Evolutionary conservation across 2,888 invertebrate species (phyloP).

Genomic region (Lasioglossum calceatum): DNA sequence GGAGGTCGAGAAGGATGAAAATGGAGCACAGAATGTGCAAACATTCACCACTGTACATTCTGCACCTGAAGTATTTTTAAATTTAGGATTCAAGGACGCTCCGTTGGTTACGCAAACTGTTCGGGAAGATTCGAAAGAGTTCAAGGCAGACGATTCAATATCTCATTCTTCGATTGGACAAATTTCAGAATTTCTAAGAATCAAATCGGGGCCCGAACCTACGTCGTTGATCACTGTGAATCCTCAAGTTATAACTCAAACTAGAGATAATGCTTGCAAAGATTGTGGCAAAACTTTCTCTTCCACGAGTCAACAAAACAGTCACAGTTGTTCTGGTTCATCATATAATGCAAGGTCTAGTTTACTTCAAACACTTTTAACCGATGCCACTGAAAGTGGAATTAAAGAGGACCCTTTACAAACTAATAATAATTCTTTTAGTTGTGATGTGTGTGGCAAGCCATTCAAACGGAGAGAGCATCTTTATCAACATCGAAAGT

Average conservation of each 20-base stretch:
- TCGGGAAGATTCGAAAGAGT: constrained; percentile 80
- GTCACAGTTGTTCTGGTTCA: constrained; percentile 74
- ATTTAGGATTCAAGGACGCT: constrained; percentile 80
- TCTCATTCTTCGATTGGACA: constrained; percentile 81
- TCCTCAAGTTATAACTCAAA: constrained; percentile 80
- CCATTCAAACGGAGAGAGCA: constrained; percentile 90
- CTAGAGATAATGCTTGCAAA: constrained; percentile 76
- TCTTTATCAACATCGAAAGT: constrained; percentile 88
- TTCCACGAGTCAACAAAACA: constrained; percentile 77
- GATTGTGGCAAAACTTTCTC: constrained; percentile 82
- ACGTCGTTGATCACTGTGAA: constrained; percentile 80
- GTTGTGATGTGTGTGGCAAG: constrained; percentile 87
- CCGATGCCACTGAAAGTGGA: constrained; percentile 57
- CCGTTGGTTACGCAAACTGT: constrained; percentile 74
- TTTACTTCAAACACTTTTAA: constrained; percentile 62
- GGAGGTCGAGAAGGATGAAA: constrained; percentile 77
- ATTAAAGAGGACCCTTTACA: constrained; percentile 75
- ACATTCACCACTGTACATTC: constrained; percentile 80
- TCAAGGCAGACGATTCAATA: constrained; percentile 79
- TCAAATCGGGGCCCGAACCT: constrained; percentile 79
- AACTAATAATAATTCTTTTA: constrained; percentile 78
- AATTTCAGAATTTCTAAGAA: constrained; percentile 82
- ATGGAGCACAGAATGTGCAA: constrained; percentile 74
- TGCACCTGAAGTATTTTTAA: constrained; percentile 81
- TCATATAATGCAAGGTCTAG: constrained; percentile 35